phyloP scores from a whole-genome alignment of 2,888 invertebrate genomes.

The Polymixis flavicincta region DNA sequence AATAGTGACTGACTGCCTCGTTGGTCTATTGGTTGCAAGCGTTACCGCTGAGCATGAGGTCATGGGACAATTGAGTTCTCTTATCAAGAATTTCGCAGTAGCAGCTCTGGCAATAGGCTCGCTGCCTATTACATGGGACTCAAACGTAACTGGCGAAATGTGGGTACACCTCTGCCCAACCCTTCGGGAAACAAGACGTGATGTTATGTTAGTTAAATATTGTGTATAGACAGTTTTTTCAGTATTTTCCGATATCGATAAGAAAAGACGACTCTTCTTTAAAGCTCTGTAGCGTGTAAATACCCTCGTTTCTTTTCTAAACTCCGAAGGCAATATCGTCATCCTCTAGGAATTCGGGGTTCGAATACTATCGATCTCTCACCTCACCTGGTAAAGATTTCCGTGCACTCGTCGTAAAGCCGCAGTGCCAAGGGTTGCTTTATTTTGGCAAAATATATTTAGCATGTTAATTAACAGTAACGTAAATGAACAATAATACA shows the following conservation, averaged over 20 bases:
- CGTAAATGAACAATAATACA: conserved; percentile 7
- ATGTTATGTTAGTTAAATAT: neutral
- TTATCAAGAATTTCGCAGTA: too few species aligned
- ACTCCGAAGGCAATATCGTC: neutral
- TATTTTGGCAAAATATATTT: neutral
- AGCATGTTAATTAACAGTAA: neutral
- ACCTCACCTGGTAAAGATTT: neutral
- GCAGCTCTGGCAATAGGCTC: too few species aligned
- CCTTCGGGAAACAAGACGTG: too few species aligned
- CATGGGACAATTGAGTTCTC: too few species aligned
- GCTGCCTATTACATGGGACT: too few species aligned
- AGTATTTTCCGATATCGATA: neutral
- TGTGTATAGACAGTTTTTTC: neutral
- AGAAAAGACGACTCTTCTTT: neutral
- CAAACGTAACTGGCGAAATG: too few species aligned
- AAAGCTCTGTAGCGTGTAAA: neutral
- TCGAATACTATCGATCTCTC: neutral
- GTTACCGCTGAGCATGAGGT: too few species aligned
- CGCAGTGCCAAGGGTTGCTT: neutral
- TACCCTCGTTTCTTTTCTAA: neutral
- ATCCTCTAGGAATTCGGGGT: neutral
- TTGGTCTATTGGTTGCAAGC: too few species aligned
- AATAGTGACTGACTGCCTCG: neutral
- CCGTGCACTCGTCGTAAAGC: neutral
- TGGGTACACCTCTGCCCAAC: too few species aligned